Evolutionary conservation across 2,888 invertebrate genomes (phyloP).

Genomic region (Phengaris alcon): DNA sequence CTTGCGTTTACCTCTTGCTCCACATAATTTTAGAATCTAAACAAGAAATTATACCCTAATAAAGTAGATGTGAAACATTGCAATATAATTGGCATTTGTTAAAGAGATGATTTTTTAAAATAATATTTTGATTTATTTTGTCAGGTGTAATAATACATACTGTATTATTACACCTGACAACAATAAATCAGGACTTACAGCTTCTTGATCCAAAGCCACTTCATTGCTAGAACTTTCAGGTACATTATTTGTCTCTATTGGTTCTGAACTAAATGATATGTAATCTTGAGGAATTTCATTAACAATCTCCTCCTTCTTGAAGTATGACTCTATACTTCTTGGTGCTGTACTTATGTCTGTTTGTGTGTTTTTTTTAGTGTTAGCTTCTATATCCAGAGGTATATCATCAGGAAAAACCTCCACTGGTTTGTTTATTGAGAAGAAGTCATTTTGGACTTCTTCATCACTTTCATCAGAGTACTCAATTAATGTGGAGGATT

Average conservation of each 20-base stretch:
- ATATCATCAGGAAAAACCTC: constrained; percentile 62
- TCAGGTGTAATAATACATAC: not conserved
- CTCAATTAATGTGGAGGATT: constrained; percentile 44
- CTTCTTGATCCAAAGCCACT: constrained; percentile 64
- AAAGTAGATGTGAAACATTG: not conserved
- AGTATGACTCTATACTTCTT: constrained; percentile 61
- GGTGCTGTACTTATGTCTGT: constrained; percentile 40
- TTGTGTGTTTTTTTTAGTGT: constrained; percentile 34
- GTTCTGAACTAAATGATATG: constrained; percentile 34
- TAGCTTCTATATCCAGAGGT: constrained; percentile 56
- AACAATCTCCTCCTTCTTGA: constrained; percentile 53
- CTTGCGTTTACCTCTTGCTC: constrained; percentile 81
- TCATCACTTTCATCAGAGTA: constrained; percentile 71
- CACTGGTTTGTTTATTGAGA: constrained; percentile 72
- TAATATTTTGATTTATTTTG: no score
- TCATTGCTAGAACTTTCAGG: constrained; percentile 33
- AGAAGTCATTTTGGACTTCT: constrained; percentile 75
- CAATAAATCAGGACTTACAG: no score
- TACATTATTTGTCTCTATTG: constrained; percentile 32
- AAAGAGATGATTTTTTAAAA: not conserved
- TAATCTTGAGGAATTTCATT: constrained; percentile 40
- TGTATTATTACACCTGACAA: no score
- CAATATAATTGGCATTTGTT: not conserved
- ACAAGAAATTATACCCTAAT: constrained; percentile 14
- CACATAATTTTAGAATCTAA: constrained; percentile 84